Conservation (phyloP, 2,113 vertebrate species). For the Manacus vitellinus region DNA sequence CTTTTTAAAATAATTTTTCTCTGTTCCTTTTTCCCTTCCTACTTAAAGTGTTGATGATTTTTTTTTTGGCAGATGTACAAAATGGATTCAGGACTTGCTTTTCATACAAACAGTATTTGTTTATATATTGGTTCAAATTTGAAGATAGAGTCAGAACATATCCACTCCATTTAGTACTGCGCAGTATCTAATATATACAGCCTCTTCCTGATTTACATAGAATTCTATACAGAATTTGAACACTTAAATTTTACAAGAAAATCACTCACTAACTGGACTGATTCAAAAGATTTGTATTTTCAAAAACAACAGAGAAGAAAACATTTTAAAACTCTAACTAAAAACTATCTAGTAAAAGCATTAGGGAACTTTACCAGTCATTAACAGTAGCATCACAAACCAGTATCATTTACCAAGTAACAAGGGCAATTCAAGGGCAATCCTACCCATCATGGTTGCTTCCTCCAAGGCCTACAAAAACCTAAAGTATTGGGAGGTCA, state of each 20-base stretch:
- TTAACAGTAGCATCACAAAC: neutral
- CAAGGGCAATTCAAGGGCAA: neutral
- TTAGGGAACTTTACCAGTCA: neutral
- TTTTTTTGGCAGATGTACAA: neutral
- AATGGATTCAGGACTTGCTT: neutral
- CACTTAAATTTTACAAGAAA: neutral
- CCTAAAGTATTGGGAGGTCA: neutral
- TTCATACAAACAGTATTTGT: neutral
- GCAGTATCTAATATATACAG: neutral
- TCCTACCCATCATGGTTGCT: neutral
- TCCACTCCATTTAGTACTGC: neutral
- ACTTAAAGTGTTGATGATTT: neutral
- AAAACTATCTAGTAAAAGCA: neutral
- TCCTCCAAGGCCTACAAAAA: neutral
- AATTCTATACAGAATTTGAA: neutral
- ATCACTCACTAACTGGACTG: neutral
- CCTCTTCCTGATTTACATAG: neutral
- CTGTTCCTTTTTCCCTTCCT: neutral
- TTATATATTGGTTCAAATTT: neutral
- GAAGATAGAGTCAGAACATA: neutral
- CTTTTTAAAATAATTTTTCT: neutral
- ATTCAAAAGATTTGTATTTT: neutral
- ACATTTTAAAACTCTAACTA: neutral
- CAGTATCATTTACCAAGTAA: neutral
- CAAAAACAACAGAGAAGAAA: constrained; percentile 19